Base-by-base conservation (phyloP, 2,113 vertebrate species). In the Pseudorhombus dupliciocellatus region DNA sequence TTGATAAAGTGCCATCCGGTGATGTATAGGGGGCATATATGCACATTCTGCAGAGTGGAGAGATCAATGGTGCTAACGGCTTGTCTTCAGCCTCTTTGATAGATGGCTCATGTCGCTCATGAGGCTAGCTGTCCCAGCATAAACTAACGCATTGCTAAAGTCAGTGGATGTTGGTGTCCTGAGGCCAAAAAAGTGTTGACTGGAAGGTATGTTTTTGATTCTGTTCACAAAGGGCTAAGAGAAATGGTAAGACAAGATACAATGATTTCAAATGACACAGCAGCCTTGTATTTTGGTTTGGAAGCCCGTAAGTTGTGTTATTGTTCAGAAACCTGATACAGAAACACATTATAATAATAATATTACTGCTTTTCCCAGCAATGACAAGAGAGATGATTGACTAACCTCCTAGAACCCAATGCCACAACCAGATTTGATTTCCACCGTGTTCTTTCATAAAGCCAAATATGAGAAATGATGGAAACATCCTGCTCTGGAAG, bases 51-150 rank as follows among this genome's bases (percentile, higher is more conserved):
- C 83, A 86, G 73, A 63, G 81, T 34, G 63, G 28, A 64, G 78
- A 63, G 87, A 88, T 91, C 89, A 84, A 83, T 85, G 81, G 65
- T 53, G 72, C 73, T 84, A 65, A 85, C 81, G 79, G 76, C 70
- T 73, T 70, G 74, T 79, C 73, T 70, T 57, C 70, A 54, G 15
- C 65, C 24, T 61, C 65, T 69, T 63, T 87, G 82, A 91, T 63
- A 50, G 75, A 90, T 80, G 4, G 42, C 48, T 57, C 62, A 74
- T 84, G 80, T 48, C 21, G 9, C 71, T 82, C 69, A 84, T 75
- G 75, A 87, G 78, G 66, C 56, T 5, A n/a, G 73, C 61, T 18
- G 64, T 26, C 64, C 14, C 1, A 3, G 46, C 56, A 52, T 21
- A 73, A 75, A 81, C 40, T 48, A 57, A 63, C 55, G 40, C 22